Evolutionary conservation across 2,888 invertebrate genomes (phyloP).

Genomic region (Epirrhoe alternata): DNA sequence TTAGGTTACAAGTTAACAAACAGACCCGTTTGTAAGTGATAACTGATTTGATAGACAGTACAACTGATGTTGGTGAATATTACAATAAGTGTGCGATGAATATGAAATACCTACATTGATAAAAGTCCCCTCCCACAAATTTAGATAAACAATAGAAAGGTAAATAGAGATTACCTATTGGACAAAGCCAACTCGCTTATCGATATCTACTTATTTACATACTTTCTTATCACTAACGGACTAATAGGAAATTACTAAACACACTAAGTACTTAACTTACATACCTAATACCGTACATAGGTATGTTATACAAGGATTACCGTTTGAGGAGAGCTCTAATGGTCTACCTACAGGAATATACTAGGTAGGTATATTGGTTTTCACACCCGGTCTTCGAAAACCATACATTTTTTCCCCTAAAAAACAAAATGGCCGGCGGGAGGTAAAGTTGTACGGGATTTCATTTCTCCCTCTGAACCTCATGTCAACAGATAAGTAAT

Average conservation of each 20-base stretch:
- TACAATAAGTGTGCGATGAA: not conserved
- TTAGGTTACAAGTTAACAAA: too few relatives aligned
- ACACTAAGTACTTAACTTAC: not conserved
- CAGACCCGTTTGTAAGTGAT: too few relatives aligned
- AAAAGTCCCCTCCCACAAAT: constrained; percentile 47
- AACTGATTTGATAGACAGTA: not conserved
- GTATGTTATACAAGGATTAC: not conserved
- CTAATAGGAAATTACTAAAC: constrained; percentile 49
- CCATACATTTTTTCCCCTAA: too few relatives aligned
- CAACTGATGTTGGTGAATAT: not conserved
- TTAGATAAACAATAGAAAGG: constrained; percentile 59
- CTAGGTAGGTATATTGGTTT: too few relatives aligned
- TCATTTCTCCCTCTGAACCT: too few relatives aligned
- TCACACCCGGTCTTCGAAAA: too few relatives aligned
- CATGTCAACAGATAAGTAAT: too few relatives aligned
- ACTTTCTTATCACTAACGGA: constrained; percentile 50
- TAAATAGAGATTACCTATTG: constrained; percentile 63
- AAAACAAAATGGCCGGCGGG: too few relatives aligned
- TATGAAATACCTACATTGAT: constrained; percentile 21
- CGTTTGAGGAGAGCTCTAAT: too few relatives aligned
- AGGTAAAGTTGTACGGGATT: too few relatives aligned
- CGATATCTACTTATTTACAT: constrained; percentile 58
- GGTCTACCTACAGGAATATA: too few relatives aligned
- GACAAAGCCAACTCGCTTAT: constrained; percentile 55
- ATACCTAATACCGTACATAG: not conserved